These are phyloP conservation scores for Diphyllodes magnificus DNA, from an alignment of 2,113 vertebrate genomes.

Conservation along the genomic window DNA sequence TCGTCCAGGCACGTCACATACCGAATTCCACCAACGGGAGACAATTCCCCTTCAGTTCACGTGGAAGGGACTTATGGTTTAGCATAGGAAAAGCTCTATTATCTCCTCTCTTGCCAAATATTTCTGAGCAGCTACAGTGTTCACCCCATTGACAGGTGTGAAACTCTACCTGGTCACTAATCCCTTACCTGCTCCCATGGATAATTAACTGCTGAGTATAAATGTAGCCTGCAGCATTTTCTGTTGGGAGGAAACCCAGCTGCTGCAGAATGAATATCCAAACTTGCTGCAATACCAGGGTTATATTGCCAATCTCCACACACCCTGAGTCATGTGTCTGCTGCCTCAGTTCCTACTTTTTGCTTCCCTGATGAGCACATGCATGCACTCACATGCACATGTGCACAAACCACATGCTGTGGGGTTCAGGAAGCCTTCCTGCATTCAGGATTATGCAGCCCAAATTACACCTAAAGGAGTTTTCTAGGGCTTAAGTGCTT, in stretches of 20 bases:
- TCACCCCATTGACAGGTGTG: background rate
- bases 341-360: conserved; percentile 43
- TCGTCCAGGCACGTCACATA: background rate
- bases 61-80: background rate
- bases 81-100: background rate
- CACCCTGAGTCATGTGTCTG: conserved; percentile 31
- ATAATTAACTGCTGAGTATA: background rate
- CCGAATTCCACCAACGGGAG: background rate
- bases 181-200: conserved; percentile 25
- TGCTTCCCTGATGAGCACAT: background rate
- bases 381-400: background rate
- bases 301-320: background rate
- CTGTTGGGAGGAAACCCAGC: conserved; percentile 16
- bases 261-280: background rate
- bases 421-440: background rate
- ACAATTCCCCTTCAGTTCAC: background rate
- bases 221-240: background rate
- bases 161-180: conserved; percentile 24
- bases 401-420: background rate
- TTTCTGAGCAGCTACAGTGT: background rate
- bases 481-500: background rate
- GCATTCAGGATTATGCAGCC: background rate
- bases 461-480: background rate
- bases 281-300: background rate
- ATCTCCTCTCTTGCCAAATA: background rate